Evolutionary conservation across 2,113 vertebrate genomes (phyloP), one percentile per base, ranked within the genome.

Genomic region (Stegastes partitus): DNA sequence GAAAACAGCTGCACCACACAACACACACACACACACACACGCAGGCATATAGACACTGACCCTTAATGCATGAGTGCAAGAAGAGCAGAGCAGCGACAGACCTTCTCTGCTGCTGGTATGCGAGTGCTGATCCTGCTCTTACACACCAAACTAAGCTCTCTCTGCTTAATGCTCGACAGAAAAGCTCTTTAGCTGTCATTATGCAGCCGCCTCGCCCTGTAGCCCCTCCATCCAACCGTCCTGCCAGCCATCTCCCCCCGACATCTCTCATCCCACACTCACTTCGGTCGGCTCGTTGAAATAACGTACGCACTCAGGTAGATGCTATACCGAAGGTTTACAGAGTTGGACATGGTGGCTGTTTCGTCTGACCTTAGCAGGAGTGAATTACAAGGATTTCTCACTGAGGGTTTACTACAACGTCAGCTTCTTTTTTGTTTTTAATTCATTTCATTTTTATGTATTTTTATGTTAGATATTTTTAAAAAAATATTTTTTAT

Each of bases 171-270:
- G 86, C 77, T 74, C 50, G 53, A 63, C 78, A 84, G 86, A 85
- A 92, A 93, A 92, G 90, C 89, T 90, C 90, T 93, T 93, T 91
- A 92, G 84, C 88, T 49, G 75, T 87, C 87, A 86, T 91, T 88
- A 92, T 81, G 83, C 74, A 49, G 49, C 76, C 11, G 10, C 57
- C 25, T 63, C 16, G 2, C 47, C 53, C 64, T 54, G 28, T 64
- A 70, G 67, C 63, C 44, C 67, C 50, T 71, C 74, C 64, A 61
- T 66, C 70, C 77, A 80, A n/a, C 55, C 7, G 12, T 68, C 53
- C 67, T 58, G 25, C 61, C 34, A 59, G 25, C 61, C 34, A 59
- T 44, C 51, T 71, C 65, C 58, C 31, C 49, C 47, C 59, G 57
- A 76, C 58, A 45, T 68, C 57, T 9, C 31, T 61, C 51, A 65